Evolutionary conservation across 2,797 vertebrate genomes (phyloP).

Genomic region (Enteromius treurensis): DNA sequence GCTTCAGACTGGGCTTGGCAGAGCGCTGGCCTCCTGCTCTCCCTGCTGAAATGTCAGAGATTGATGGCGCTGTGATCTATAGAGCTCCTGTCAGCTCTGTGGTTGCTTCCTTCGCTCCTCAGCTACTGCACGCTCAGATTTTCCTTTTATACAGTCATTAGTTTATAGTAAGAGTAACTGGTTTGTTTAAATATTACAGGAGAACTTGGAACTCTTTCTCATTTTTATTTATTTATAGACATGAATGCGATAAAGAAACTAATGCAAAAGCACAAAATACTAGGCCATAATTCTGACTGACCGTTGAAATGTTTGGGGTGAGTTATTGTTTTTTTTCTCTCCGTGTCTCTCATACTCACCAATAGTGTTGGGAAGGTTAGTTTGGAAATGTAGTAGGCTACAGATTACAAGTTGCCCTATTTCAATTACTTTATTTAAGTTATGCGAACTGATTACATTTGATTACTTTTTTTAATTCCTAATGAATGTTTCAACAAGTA

Average conservation of each 20-base stretch:
- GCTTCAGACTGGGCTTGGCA: constrained; percentile 42
- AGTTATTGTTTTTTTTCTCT: no score
- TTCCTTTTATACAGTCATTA: background rate
- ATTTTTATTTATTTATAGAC: background rate
- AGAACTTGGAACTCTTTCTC: background rate
- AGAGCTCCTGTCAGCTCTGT: constrained; percentile 36
- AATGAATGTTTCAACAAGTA: no score
- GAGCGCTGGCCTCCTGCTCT: constrained; percentile 44
- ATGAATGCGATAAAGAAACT: background rate
- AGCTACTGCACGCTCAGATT: constrained; percentile 60
- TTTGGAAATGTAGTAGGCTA: no score
- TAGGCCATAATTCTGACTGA: background rate
- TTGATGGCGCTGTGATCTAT: constrained; percentile 48
- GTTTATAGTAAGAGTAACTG: constrained; percentile 3
- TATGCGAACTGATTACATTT: no score
- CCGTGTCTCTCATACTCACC: no score
- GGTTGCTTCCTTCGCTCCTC: constrained; percentile 21
- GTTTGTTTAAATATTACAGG: background rate
- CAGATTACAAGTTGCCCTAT: no score
- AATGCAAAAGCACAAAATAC: background rate
- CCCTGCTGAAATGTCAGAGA: constrained; percentile 53
- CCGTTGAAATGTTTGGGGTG: background rate
- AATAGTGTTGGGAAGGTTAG: no score
- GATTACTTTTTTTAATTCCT: no score
- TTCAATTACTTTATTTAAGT: no score